Base-by-base conservation (phyloP, 1,140 invertebrate genomes). In the Leptinotarsa lineolata region DNA sequence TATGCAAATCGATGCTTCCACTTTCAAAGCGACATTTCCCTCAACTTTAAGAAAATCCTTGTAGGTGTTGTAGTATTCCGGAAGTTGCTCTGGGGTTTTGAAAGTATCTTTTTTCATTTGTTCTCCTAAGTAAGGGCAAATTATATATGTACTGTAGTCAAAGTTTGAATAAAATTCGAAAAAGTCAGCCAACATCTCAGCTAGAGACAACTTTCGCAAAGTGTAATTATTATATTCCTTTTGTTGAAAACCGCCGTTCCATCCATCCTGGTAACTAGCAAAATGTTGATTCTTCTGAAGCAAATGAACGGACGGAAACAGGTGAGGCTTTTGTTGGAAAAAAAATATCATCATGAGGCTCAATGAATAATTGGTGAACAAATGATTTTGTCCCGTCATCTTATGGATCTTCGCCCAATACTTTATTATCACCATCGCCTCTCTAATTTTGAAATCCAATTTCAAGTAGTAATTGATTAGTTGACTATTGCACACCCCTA, bases 341-440 rank as follows among this genome's bases (percentile, higher is more conserved):
- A 89, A 92, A 84, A 90, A 91, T 18, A 92, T 84, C 13, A 90
- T 84, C 74, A 92, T 79, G 81, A 91, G 85, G 0, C 85, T 84
- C 2, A 92, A 78, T 0, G 88, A 85, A 80, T 92, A 92, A 80
- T 90, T 92, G 4, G 89, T 86, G 22, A 88, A 81, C 21, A 88
- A 83, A 73, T 83, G 85, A 5, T 85, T 85, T 18, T 81, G 81
- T 22, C 86, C 86, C 0, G 86, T 84, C 5, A 92, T 73, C 5
- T 87, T 85, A 76, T 89, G 87, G 16, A 85, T 83, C 75, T 86
- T 87, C 1, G 88, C 89, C 92, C 92, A 93, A 80, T 90, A 92
- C 77, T 92, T 91, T 22, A 93, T 82, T 6, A 89, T 71, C n/a
- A 92, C 84, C 76, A 92, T 86, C 5, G 91, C 73, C 0, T 88